Percentiles rank a stretch among this genome's conserved stretches.
Evolutionary conservation across 1,140 invertebrate species (phyloP).

Genomic region (Drosophila lowei): DNA sequence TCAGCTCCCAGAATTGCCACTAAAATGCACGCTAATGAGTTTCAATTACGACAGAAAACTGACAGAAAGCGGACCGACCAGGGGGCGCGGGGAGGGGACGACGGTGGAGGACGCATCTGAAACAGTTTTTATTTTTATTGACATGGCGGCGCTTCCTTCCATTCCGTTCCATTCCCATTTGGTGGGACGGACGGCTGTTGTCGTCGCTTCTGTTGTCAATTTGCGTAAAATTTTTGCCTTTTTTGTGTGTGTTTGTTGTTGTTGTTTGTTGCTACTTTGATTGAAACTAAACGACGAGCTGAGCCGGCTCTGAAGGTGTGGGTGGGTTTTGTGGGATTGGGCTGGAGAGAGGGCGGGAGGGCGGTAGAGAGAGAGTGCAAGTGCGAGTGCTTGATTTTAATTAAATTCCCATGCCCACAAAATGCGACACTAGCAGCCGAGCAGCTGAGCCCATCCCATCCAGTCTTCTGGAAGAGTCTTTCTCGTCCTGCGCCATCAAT

Average conservation of each 20-base stretch:
- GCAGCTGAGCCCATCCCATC: conserved; percentile 63
- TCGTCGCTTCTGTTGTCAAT: conserved; percentile 76
- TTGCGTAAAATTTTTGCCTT: conserved; percentile 60
- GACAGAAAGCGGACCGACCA: conserved; percentile 18
- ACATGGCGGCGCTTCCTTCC: conserved; percentile 26
- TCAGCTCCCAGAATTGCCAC: conserved; percentile 60
- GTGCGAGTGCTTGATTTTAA: conserved; percentile 67
- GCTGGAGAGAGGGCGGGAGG: not conserved
- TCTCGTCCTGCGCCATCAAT: conserved; percentile 14
- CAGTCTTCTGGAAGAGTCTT: conserved; percentile 3
- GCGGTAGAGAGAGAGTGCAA: not conserved
- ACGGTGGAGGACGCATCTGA: conserved; percentile 26
- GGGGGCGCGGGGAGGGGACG: no score
- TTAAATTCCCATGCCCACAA: conserved; percentile 75
- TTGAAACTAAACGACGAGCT: conserved; percentile 77
- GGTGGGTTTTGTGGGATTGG: not conserved
- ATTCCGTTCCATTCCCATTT: not conserved
- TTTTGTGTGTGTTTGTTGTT: conserved; percentile 24
- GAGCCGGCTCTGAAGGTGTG: conserved; percentile 33
- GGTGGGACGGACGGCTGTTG: conserved; percentile 22
- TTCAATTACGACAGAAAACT: conserved; percentile 74
- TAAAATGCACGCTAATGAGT: conserved; percentile 82
- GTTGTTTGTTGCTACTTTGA: conserved; percentile 68
- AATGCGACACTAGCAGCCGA: conserved; percentile 70
- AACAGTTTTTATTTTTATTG: conserved; percentile 69